phyloP scores from a whole-genome alignment of 2,113 vertebrate species.

The Rhinogobius similis region DNA sequence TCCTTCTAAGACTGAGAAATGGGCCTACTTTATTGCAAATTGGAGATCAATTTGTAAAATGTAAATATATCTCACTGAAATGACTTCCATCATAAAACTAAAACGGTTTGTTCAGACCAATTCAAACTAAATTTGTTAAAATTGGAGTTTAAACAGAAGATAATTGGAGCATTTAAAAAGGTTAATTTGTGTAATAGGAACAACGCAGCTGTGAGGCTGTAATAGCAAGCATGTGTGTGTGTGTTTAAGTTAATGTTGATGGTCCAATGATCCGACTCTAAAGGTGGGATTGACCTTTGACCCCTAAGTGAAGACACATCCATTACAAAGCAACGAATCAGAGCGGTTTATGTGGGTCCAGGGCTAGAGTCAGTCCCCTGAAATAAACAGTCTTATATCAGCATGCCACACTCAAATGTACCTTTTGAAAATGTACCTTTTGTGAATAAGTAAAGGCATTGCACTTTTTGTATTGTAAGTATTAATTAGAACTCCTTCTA shows the following conservation, averaged over 20 bases:
- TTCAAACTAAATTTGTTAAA: neutral
- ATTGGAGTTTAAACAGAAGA: neutral
- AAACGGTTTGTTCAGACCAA: neutral
- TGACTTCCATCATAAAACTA: neutral
- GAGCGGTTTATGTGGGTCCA: constrained; percentile 33
- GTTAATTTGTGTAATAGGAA: neutral
- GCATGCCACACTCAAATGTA: constrained; percentile 8
- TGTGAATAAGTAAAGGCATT: no score
- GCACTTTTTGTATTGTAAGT: no score
- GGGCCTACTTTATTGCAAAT: neutral
- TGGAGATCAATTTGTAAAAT: neutral
- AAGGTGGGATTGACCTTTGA: constrained; percentile 44
- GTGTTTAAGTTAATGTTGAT: constrained; percentile 27
- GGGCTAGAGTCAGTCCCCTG: constrained; percentile 36
- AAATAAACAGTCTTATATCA: constrained; percentile 61
- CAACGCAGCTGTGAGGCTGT: constrained; percentile 11
- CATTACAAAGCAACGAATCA: constrained; percentile 24
- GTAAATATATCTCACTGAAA: neutral
- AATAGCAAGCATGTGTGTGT: constrained; percentile 1
- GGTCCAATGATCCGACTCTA: constrained; percentile 43
- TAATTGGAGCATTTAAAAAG: neutral
- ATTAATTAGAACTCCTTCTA: no score
- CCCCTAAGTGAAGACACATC: constrained; percentile 50
- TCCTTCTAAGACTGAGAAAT: neutral
- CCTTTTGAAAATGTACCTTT: no score